Base-by-base conservation (phyloP, 2,888 invertebrate genomes). In the Caenorhabditis sp. region DNA sequence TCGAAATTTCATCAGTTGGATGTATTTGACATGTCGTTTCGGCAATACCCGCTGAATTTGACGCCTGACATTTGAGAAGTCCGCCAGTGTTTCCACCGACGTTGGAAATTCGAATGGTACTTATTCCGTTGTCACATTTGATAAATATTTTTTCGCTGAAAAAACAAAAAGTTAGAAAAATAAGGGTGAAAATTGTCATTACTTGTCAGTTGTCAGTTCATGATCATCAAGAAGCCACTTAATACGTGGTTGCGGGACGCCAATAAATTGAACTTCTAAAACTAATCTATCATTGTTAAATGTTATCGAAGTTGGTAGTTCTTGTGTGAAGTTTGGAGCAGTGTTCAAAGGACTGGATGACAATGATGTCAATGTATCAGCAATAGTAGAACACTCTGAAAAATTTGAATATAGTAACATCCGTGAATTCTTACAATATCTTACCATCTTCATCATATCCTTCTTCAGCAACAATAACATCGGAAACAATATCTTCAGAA, bases 321-420 rank as follows among this genome's bases (percentile, higher is more conserved):
- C 62, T 4, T 36, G 59, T 1, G 70, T 71, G 65, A 84, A 84
- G 21, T 76, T 76, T 20, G 84, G 84, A 17, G 72, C 61, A n/a
- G 78, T 78, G 70, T 83, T 82, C 21, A 79, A 62, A 20, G 71
- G 77, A 58, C 80, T 81, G 14, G 76, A 77, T 17, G 81, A 78
- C 17, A 80, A 59, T 8, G 80, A 78, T 14, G 83, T 81, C 36
- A 79, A 70, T 5, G 82, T 83, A 43, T 82, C 82, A 23, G 81
- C 81, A n/a, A 81, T 70, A 0, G 83, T 82, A 0, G 82, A 83
- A 17, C 78, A 78, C 72, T 83, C 83, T 83, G 63, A 59, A 83
- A 70, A 26, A 21, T n/a, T 23, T 3, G 8, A 26, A 8, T 26
- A 31, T 4, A 31, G 10, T 7, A 31, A 31, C 5, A 7, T 31